Conservation (phyloP, 2,113 vertebrate species). For the Cavia aperea region DNA sequence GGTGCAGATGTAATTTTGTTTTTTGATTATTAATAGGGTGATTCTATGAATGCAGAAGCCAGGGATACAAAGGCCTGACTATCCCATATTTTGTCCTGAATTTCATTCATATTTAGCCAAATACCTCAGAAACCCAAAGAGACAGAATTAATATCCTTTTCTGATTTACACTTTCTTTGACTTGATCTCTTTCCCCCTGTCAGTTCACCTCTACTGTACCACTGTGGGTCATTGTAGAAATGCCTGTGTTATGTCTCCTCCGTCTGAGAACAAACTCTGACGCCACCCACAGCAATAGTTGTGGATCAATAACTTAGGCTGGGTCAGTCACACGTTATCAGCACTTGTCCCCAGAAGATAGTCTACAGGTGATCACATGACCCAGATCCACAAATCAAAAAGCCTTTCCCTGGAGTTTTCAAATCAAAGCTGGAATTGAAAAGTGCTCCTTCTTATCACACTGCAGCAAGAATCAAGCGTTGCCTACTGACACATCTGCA, state of each 20-base stretch:
- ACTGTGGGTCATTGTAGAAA: neutral
- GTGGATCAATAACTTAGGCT: neutral
- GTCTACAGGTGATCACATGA: neutral
- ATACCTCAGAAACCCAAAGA: neutral
- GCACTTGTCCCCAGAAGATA: neutral
- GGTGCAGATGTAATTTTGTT: neutral
- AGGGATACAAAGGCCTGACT: neutral
- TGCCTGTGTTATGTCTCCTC: neutral
- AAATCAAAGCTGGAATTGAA: neutral
- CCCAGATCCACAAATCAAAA: neutral
- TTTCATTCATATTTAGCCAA: slow-evolving; percentile 25
- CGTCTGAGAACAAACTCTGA: neutral
- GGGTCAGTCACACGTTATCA: neutral
- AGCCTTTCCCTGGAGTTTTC: neutral
- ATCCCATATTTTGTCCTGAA: neutral
- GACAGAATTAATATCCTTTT: neutral
- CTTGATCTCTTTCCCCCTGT: neutral
- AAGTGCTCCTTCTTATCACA: neutral
- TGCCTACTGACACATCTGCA: neutral
- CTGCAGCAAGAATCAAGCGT: neutral
- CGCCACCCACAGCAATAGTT: neutral
- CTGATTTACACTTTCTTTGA: neutral
- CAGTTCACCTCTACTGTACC: neutral
- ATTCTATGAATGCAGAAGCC: neutral
- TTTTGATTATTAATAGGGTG: neutral